A percentile compares a stretch with the other conserved stretches of the same genome.
phyloP scores from a whole-genome alignment of 30 jellyfish, hydroid and myxozoan genomes.

The Hydractinia symbiolongicarpus region DNA sequence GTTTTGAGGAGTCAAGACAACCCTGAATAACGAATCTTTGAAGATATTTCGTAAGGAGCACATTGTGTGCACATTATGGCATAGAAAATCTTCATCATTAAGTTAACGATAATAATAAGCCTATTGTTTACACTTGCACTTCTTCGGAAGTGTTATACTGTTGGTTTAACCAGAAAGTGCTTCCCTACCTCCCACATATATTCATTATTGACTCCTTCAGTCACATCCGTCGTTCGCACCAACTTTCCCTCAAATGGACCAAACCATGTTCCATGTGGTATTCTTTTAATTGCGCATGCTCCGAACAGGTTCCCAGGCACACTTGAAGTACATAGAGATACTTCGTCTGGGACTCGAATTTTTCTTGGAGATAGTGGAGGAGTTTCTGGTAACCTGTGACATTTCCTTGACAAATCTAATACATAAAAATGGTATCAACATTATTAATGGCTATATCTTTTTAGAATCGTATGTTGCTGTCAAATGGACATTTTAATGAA shows the following conservation, averaged over 20 bases:
- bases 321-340: constrained; percentile 75
- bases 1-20: too few relatives aligned
- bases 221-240: constrained; percentile 47
- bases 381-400: constrained; percentile 18
- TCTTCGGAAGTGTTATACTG: not conserved
- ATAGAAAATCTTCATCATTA: too few relatives aligned
- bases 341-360: constrained; percentile 69
- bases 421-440: not conserved
- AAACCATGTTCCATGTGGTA: constrained; percentile 93
- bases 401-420: not conserved
- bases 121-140: too few relatives aligned
- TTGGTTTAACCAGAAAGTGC: not conserved
- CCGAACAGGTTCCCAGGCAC: constrained; percentile 80
- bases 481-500: not conserved
- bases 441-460: too few relatives aligned
- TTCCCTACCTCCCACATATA: constrained; percentile 93
- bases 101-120: too few relatives aligned
- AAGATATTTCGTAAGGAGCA: too few relatives aligned
- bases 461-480: not conserved
- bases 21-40: too few relatives aligned
- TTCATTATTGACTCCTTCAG: constrained; percentile 46
- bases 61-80: too few relatives aligned
- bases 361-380: constrained; percentile 43
- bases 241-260: constrained; percentile 97
- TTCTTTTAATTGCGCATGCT: constrained; percentile 62